Conservation (phyloP, 2,113 vertebrate genomes). For the Tichodroma muraria region DNA sequence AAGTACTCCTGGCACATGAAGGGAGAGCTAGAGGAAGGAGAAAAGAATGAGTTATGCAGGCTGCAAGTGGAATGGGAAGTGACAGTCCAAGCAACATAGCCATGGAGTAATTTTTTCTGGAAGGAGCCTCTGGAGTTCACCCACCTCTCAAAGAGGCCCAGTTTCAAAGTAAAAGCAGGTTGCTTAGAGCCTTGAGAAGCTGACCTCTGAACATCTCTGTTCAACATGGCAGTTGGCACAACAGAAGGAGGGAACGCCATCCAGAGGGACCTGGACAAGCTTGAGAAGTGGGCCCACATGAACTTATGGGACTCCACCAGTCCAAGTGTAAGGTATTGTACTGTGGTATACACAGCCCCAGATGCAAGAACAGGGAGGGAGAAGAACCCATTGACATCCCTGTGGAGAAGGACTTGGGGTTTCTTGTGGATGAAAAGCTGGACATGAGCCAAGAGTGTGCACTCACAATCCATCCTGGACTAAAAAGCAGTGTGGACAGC, state of each 20-base stretch:
- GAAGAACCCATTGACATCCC: not conserved
- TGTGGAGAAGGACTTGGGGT: not conserved
- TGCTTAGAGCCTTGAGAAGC: not conserved
- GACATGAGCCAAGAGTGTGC: not conserved
- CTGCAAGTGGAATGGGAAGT: not conserved
- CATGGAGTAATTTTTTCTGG: not conserved
- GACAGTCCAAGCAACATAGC: not conserved
- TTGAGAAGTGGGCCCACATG: not conserved
- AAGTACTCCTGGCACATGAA: not conserved
- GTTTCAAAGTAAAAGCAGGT: not conserved
- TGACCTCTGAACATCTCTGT: not conserved
- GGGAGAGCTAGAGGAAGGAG: not conserved
- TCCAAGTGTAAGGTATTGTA: not conserved
- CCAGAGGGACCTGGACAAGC: not conserved
- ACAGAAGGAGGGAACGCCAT: not conserved
- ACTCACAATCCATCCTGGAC: not conserved
- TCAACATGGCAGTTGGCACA: not conserved
- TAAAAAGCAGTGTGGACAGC: not conserved
- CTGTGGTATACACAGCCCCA: not conserved
- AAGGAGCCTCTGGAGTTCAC: not conserved
- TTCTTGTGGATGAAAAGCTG: not conserved
- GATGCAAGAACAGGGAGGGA: rapidly evolving
- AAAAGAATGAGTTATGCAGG: not conserved
- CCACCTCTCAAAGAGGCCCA: not conserved
- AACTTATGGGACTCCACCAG: not conserved